Evolutionary conservation across 2,888 invertebrate genomes (phyloP), one percentile per base, ranked within the genome.

Genomic region (Cynaeus angustus): DNA sequence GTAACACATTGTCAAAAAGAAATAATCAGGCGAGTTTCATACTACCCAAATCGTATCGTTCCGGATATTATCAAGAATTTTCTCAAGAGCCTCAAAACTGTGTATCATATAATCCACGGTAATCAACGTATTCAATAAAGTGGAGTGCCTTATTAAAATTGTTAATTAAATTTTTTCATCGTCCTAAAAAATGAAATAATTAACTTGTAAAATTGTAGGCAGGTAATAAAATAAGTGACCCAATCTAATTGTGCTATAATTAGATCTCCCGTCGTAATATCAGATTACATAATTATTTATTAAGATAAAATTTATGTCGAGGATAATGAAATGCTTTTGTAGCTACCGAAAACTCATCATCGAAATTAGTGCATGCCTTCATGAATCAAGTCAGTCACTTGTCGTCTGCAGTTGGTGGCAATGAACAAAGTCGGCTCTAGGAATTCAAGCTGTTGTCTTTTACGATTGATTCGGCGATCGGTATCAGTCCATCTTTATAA

Each of bases 61-160:
- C 21, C 50, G 66, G 59, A 70, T 70, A 3, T 59, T 70, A 73
- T 70, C 74, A 72, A 74, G 74, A 75, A 77, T 74, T 72, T n/a
- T 75, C 74, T 74, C 75, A 76, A 78, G 72, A 70, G 73, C 73
- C 75, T 21, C 21, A 21, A 21, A 21, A 21, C 1, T 4, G 21
- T 21, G 77, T 76, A 74, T 68, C 72, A 68, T 70, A 73, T 70
- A 76, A 74, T 70, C 61, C 71, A 64, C 58, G 14, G 56, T 56
- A 46, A 48, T 56, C 46, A 21, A 21, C 21, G 21, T 56, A 48
- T 66, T 48, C 41, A 55, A 59, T 45, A 45, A 59, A 55, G 46
- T 55, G 12, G 52, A 56, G 66, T 56, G 66, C 43, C 48, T 56
- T 55, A 66, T 56, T 66, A 9, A 37, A 66, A 45, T 65, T 72